Conservation (phyloP, 2,797 vertebrate genomes). For the Enteromius paludinosus region DNA sequence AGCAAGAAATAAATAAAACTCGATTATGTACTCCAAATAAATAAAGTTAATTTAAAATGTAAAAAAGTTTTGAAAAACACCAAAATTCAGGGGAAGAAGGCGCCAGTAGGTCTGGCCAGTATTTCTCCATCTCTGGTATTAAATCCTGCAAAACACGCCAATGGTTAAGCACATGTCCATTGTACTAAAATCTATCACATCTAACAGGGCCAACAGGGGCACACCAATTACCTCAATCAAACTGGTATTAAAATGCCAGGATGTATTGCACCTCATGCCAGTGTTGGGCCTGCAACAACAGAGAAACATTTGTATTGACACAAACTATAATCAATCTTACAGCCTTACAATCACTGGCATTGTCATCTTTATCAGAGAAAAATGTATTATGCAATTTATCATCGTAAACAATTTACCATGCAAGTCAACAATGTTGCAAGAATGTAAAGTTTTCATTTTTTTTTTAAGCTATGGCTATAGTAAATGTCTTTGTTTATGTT, state of each 20-base stretch:
- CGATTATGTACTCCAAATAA: background rate
- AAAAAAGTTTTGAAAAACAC: slow-evolving; percentile 61
- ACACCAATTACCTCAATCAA: slow-evolving; percentile 74
- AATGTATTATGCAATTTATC: background rate
- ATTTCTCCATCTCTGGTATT: slow-evolving; percentile 77
- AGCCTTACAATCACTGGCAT: background rate
- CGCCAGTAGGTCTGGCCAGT: slow-evolving; percentile 77
- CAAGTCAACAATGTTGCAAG: background rate
- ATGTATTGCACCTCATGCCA: slow-evolving; percentile 72
- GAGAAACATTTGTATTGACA: background rate
- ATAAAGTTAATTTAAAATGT: background rate
- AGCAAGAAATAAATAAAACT: background rate
- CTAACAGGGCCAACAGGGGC: background rate
- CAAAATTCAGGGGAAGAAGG: slow-evolving; percentile 72
- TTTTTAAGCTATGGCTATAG: background rate
- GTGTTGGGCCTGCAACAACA: slow-evolving; percentile 73
- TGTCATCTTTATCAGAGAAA: background rate
- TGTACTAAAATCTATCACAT: background rate
- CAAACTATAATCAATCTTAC: background rate
- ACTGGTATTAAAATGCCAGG: slow-evolving; percentile 80
- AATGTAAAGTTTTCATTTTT: too few relatives aligned
- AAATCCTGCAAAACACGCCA: slow-evolving; percentile 74
- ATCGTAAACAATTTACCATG: background rate
- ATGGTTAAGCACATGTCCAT: background rate
- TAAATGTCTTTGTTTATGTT: background rate